Evolutionary conservation across 2,888 invertebrate genomes (phyloP).

Genomic region (Eugnorisma glareosa): DNA sequence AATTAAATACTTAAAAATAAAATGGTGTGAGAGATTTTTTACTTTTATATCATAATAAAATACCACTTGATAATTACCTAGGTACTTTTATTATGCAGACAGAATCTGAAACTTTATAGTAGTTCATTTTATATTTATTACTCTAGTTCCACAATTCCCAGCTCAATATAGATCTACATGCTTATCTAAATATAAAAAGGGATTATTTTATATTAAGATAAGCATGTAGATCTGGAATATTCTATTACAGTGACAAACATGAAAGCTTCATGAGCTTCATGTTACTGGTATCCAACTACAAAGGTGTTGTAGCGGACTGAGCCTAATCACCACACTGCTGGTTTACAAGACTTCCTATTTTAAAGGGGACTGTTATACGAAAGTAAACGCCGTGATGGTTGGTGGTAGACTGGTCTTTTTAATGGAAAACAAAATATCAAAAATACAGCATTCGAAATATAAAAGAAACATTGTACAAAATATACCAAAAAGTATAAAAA

Average conservation of each 20-base stretch:
- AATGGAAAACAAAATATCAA: too few species aligned
- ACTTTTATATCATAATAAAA: constrained; percentile 6
- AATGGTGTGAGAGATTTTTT: constrained; percentile 12
- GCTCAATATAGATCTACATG: constrained; percentile 17
- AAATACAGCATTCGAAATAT: too few species aligned
- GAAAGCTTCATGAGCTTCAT: constrained; percentile 5
- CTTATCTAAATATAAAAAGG: constrained; percentile 19
- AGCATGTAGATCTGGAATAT: constrained; percentile 23
- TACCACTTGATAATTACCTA: not conserved
- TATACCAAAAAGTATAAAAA: too few species aligned
- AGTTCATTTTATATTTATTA: constrained; percentile 20
- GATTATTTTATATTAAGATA: too few species aligned
- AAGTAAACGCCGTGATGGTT: too few species aligned
- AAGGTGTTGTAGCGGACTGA: too few species aligned
- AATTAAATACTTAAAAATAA: constrained; percentile 40
- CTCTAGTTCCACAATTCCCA: constrained; percentile 27
- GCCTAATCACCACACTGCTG: too few species aligned
- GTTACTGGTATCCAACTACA: constrained; percentile 13
- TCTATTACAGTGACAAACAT: constrained; percentile 10
- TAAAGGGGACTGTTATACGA: too few species aligned
- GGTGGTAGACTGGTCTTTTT: too few species aligned
- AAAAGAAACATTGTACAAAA: too few species aligned
- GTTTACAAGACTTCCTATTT: too few species aligned
- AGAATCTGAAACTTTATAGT: constrained; percentile 9
- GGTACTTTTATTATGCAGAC: not conserved